Percentiles rank a stretch among this genome's conserved stretches.
These are phyloP conservation scores for Sebastes nivosus DNA, from an alignment of 2,797 vertebrate species.

Conservation along the genomic window DNA sequence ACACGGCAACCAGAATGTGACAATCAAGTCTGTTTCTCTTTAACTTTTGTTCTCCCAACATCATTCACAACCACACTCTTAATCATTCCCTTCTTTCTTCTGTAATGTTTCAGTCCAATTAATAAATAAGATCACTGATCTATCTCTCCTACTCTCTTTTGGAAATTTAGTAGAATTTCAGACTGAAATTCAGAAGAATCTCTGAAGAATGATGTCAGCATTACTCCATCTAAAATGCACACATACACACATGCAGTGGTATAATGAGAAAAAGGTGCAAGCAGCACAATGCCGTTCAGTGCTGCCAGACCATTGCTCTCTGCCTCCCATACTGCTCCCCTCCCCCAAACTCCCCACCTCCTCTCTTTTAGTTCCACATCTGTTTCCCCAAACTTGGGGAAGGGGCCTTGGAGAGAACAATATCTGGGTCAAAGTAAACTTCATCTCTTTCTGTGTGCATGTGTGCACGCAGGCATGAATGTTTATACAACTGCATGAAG, in stretches of 20 bases:
- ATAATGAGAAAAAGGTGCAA: conserved; percentile 80
- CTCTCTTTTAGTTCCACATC: conserved; percentile 71
- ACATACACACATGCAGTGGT: conserved; percentile 17
- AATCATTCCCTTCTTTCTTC: neutral
- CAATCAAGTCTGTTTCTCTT: neutral
- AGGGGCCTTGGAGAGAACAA: conserved; percentile 73
- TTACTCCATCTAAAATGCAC: conserved; percentile 11
- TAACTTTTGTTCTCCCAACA: neutral
- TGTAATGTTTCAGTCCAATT: conserved; percentile 1
- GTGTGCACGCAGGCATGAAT: neutral
- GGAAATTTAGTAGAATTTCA: conserved; percentile 9
- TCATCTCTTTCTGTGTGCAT: conserved; percentile 6
- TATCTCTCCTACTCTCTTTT: neutral
- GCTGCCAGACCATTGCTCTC: conserved; percentile 59
- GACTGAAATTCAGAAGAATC: neutral
- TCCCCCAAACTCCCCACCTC: conserved; percentile 33
- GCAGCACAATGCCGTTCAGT: conserved; percentile 53
- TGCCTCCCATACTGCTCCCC: conserved; percentile 36
- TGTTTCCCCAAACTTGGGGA: conserved; percentile 73
- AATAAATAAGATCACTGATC: neutral
- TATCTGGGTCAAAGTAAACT: conserved; percentile 77
- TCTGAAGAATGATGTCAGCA: conserved; percentile 62
- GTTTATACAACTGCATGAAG: conserved; percentile 5
- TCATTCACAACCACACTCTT: neutral
- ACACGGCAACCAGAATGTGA: neutral